These are phyloP conservation scores for Alca torda DNA, from an alignment of 2,797 vertebrate species.

Conservation along the genomic window DNA sequence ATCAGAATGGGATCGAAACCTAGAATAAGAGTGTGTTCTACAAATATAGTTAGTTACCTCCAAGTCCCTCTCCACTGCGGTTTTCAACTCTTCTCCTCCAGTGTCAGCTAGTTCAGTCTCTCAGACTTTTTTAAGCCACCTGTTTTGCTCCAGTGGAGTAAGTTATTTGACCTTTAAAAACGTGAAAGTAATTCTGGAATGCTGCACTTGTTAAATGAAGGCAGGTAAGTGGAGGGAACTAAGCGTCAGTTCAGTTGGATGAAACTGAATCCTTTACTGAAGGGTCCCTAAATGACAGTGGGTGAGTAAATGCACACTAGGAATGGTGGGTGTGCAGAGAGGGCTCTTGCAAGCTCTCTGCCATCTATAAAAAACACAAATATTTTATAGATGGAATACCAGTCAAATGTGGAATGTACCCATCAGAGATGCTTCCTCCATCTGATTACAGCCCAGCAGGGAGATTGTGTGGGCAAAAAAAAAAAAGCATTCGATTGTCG, in stretches of 20 bases:
- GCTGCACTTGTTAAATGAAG: not conserved
- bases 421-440: not conserved
- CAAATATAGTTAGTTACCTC: not conserved
- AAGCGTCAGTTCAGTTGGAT: not conserved
- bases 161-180: not conserved
- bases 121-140: not conserved
- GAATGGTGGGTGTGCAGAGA: not conserved
- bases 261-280: not conserved
- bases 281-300: not conserved
- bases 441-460: not conserved
- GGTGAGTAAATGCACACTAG: not conserved
- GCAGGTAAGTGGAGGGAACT: not conserved
- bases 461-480: not conserved
- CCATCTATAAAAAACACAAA: not conserved
- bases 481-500: not conserved
- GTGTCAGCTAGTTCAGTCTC: not conserved
- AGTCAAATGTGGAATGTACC: not conserved
- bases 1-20: not conserved
- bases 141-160: not conserved
- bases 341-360: not conserved
- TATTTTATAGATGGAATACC: not conserved
- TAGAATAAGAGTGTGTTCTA: not conserved
- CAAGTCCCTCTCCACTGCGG: not conserved
- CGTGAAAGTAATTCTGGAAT: not conserved
- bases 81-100: not conserved